Percentiles rank a stretch among this genome's conserved stretches.
phyloP scores from a whole-genome alignment of 2,888 invertebrate genomes.

The Cyrtodaria siliqua region DNA sequence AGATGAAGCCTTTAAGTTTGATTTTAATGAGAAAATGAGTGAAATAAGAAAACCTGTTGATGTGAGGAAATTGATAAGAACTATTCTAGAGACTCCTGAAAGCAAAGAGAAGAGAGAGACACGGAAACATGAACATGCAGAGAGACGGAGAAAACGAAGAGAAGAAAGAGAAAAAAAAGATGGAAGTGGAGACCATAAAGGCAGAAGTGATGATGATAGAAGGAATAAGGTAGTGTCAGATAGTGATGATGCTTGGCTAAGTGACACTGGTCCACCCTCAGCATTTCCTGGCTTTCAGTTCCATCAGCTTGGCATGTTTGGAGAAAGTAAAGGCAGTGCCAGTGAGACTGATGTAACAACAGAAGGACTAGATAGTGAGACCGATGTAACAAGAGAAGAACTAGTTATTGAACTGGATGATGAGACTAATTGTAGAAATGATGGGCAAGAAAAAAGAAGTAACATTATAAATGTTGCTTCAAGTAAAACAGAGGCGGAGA shows the following conservation, averaged over 20 bases:
- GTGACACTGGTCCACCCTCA: conserved; percentile 17
- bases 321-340: too few species aligned
- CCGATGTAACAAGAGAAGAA: not conserved
- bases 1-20: conserved; percentile 25
- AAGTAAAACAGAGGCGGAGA: too few species aligned
- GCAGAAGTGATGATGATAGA: too few species aligned
- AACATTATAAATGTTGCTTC: too few species aligned
- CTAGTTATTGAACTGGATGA: too few species aligned
- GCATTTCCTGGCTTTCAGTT: conserved; percentile 29
- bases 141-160: conserved; percentile 11
- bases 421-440: too few species aligned
- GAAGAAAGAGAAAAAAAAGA: not conserved
- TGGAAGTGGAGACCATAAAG: not conserved
- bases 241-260: conserved; percentile 32
- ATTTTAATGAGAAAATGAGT: conserved; percentile 12
- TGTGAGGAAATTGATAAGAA: conserved; percentile 28
- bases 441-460: too few species aligned
- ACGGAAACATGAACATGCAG: not conserved
- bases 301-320: not conserved
- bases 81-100: conserved; percentile 24
- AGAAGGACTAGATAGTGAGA: not conserved
- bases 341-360: too few species aligned
- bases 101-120: too few species aligned
- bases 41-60: conserved; percentile 21
- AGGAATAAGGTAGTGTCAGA: conserved; percentile 6